These are phyloP conservation scores for Sphenodon punctatus DNA, from an alignment of 2,797 vertebrate genomes.

Conservation along the genomic window DNA sequence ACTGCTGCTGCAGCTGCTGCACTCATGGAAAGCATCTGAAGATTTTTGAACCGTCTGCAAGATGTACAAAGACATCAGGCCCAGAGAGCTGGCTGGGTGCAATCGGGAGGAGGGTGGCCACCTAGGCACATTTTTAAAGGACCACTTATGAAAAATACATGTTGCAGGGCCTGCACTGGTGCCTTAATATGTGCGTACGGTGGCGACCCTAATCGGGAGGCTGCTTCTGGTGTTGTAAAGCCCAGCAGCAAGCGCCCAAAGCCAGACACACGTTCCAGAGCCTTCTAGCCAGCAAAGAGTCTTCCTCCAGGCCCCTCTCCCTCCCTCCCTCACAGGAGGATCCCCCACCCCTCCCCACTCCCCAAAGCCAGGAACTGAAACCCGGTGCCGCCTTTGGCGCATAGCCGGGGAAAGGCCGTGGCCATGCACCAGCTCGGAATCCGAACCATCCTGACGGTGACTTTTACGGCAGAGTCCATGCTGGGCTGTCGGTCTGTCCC, in stretches of 20 bases:
- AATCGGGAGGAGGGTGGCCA: too few species aligned
- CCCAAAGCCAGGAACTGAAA: background rate
- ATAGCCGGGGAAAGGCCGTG: background rate
- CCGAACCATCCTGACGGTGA: background rate
- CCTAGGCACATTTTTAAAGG: too few species aligned
- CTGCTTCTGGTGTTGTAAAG: background rate
- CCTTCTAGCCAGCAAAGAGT: background rate
- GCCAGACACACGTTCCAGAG: background rate
- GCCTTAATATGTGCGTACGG: too few species aligned
- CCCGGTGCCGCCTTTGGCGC: background rate
- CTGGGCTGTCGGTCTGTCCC: background rate
- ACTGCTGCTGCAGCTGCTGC: background rate
- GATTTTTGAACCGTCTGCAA: background rate
- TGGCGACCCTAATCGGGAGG: background rate
- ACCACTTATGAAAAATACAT: too few species aligned
- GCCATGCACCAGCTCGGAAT: background rate
- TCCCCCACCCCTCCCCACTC: too few species aligned
- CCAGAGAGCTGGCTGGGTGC: too few species aligned
- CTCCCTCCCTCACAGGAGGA: background rate
- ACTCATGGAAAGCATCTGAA: too few species aligned
- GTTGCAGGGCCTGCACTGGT: too few species aligned
- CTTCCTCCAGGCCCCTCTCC: background rate
- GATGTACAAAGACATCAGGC: background rate
- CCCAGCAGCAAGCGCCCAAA: background rate
- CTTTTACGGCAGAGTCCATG: background rate